phyloP scores from a whole-genome alignment of 2,797 vertebrate species.

The Petrocephalus schoutedeni region DNA sequence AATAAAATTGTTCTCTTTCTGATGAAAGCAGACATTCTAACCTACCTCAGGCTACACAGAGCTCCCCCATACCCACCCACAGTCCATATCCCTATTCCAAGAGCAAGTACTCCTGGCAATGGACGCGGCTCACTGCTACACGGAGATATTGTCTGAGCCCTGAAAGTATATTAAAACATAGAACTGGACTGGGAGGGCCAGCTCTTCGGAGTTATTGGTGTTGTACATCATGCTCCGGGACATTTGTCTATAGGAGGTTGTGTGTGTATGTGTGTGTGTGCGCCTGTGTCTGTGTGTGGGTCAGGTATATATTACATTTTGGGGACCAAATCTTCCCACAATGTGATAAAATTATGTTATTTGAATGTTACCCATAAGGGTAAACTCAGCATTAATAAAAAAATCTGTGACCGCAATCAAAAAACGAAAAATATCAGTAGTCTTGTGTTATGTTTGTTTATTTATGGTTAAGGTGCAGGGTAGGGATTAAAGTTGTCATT shows the following conservation, averaged over 20 bases:
- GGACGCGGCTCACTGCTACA: neutral
- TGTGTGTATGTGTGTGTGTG: neutral
- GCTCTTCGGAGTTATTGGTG: conserved; percentile 21
- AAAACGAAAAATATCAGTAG: neutral
- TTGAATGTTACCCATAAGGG: neutral
- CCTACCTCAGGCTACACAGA: conserved; percentile 9
- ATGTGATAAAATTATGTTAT: neutral
- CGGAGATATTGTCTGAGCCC: conserved; percentile 23
- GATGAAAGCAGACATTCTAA: conserved; percentile 21
- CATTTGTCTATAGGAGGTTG: neutral
- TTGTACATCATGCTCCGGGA: conserved; percentile 16
- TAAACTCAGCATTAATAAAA: neutral
- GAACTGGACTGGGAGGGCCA: neutral
- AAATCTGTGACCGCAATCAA: neutral
- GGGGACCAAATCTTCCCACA: neutral
- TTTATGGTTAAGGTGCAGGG: neutral
- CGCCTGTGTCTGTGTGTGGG: neutral
- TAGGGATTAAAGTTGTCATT: neutral
- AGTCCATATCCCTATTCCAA: neutral
- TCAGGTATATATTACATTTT: neutral
- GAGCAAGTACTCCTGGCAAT: neutral
- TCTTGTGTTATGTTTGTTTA: neutral
- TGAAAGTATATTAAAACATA: conserved; percentile 25
- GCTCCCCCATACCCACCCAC: conserved; percentile 16
- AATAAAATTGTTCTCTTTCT: conserved; percentile 21